Conservation (phyloP, 2,888 invertebrate genomes). For the Limenitis camilla region DNA sequence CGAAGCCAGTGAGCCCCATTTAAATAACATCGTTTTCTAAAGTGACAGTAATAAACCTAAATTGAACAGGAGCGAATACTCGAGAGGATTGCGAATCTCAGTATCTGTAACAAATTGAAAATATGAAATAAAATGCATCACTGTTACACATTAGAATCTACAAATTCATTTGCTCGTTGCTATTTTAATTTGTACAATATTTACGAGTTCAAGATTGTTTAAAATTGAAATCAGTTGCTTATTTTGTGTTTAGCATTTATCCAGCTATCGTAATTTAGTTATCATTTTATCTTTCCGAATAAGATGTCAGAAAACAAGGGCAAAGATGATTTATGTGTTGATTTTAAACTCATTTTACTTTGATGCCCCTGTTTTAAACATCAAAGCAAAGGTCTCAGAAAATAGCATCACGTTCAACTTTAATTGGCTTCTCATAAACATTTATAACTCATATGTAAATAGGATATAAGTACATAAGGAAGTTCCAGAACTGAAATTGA, state of each 20-base stretch:
- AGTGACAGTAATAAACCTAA: conserved; percentile 2
- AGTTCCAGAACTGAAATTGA: neutral
- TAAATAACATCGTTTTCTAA: neutral
- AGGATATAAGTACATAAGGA: conserved; percentile 1
- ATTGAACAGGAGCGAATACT: conserved; percentile 1
- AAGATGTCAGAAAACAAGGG: neutral
- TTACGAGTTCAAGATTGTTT: no score
- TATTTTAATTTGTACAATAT: no score
- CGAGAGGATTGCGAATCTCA: conserved; percentile 5
- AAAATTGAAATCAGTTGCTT: no score
- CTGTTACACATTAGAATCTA: neutral
- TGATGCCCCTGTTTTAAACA: neutral
- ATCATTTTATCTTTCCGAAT: neutral
- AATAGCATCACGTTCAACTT: conserved; percentile 2
- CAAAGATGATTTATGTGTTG: neutral
- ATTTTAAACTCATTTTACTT: neutral
- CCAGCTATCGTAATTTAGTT: no score
- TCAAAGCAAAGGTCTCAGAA: conserved; percentile 1
- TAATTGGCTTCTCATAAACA: conserved; percentile 4
- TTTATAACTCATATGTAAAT: neutral
- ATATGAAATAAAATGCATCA: conserved; percentile 2
- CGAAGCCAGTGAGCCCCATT: neutral
- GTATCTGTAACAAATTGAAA: conserved; percentile 2
- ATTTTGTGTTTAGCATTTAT: no score
- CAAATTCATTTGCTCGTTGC: no score